Percentiles rank a stretch among this genome's conserved stretches.
Evolutionary conservation across 2,797 vertebrate genomes (phyloP).

Genomic region (Borostomias antarcticus): DNA sequence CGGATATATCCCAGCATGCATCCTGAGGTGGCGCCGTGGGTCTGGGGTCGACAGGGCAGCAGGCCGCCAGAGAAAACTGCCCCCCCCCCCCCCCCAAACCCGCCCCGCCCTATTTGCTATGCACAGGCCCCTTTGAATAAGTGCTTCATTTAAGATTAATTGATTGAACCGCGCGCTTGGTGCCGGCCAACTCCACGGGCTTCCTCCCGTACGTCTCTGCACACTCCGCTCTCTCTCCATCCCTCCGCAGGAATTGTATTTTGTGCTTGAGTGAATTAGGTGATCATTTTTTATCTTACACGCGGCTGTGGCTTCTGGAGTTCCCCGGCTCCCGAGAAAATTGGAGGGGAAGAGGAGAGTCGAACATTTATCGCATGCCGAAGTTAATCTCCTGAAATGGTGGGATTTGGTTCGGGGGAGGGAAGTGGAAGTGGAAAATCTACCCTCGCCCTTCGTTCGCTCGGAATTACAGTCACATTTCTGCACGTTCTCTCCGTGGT

Average conservation of each 20-base stretch:
- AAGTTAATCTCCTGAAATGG: slow-evolving; percentile 87
- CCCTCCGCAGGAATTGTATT: slow-evolving; percentile 76
- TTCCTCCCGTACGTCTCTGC: neutral
- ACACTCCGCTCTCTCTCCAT: slow-evolving; percentile 9
- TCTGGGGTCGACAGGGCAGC: too few relatives aligned
- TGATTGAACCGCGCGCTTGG: slow-evolving; percentile 53
- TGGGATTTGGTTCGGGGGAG: slow-evolving; percentile 80
- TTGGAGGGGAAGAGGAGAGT: slow-evolving; percentile 82
- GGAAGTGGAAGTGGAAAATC: slow-evolving; percentile 81
- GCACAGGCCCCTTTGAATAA: slow-evolving; percentile 67
- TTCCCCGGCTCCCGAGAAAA: slow-evolving; percentile 80
- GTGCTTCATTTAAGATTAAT: slow-evolving; percentile 72
- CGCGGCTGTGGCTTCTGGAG: slow-evolving; percentile 78
- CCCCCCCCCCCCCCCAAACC: too few relatives aligned
- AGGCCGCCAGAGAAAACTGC: too few relatives aligned
- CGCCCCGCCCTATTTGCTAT: slow-evolving; percentile 57
- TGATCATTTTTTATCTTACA: slow-evolving; percentile 86
- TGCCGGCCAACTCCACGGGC: slow-evolving; percentile 29
- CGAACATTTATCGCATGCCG: slow-evolving; percentile 84
- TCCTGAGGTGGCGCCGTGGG: too few relatives aligned
- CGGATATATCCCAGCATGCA: too few relatives aligned
- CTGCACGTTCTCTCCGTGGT: slow-evolving; percentile 6
- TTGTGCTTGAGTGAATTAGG: slow-evolving; percentile 88
- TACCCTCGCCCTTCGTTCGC: slow-evolving; percentile 67
- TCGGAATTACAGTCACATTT: slow-evolving; percentile 76